These are phyloP conservation scores for Rhineura floridana DNA, from an alignment of 2,113 vertebrate genomes.

Conservation along the genomic window DNA sequence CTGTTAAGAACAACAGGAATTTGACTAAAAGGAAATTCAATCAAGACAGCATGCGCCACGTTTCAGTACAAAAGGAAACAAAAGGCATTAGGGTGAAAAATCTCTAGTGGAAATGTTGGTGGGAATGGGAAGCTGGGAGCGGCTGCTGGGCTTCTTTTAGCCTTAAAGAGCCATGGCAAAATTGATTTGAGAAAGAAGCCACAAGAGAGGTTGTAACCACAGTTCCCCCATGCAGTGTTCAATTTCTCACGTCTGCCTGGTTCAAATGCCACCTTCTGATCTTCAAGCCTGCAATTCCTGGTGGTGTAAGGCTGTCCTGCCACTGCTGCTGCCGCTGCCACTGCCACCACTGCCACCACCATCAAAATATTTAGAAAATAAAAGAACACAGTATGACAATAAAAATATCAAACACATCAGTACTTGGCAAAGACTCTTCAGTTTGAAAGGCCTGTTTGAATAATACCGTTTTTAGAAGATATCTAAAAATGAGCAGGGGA, in stretches of 20 bases:
- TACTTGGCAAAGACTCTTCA: no score
- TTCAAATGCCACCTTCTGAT: background rate
- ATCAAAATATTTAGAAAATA: no score
- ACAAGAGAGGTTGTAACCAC: background rate
- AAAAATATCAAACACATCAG: no score
- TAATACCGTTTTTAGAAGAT: no score
- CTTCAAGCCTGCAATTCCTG: background rate
- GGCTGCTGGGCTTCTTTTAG: background rate
- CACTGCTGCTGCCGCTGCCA: no score
- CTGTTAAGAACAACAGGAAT: slow-evolving; percentile 47
- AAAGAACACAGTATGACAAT: no score
- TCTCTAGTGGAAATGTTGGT: background rate
- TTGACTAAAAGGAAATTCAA: slow-evolving; percentile 13
- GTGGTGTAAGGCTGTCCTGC: no score
- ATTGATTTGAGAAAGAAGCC: background rate
- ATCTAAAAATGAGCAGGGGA: no score
- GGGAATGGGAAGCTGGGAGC: slow-evolving; percentile 1
- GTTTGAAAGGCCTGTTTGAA: no score
- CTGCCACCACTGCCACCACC: no score
- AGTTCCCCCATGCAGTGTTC: background rate
- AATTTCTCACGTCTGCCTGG: background rate
- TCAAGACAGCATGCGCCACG: slow-evolving; percentile 5
- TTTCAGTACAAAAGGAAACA: slow-evolving; percentile 41
- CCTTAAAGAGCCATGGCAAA: slow-evolving; percentile 8
- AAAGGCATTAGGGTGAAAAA: background rate